Evolutionary conservation across 2,113 vertebrate genomes (phyloP).

Genomic region (Pogona vitticeps): DNA sequence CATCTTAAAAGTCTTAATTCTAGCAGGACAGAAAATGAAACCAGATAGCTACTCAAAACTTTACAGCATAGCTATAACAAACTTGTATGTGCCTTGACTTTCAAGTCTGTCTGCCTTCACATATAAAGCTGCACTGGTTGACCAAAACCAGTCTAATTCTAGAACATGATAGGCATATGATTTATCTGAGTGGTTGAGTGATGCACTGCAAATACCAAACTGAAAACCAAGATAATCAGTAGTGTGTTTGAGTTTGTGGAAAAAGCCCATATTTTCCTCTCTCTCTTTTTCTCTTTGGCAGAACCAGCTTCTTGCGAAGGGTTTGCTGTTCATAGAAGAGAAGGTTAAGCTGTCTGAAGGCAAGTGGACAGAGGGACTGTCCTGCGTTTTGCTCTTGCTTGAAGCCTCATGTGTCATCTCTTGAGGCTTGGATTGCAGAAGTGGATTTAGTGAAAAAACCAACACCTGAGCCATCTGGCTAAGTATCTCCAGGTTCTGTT

Average conservation of each 20-base stretch:
- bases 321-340: slow-evolving; percentile 87
- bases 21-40: not conserved
- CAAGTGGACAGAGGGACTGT: slow-evolving; percentile 62
- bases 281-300: slow-evolving; percentile 74
- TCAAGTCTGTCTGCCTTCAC: not conserved
- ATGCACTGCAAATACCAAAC: not conserved
- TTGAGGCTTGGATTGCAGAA: slow-evolving; percentile 41
- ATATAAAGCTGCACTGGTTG: not conserved
- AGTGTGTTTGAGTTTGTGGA: slow-evolving; percentile 25
- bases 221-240: not conserved
- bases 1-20: not conserved
- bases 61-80: not conserved
- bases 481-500: fast-evolving
- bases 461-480: slow-evolving; percentile 7
- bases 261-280: slow-evolving; percentile 33
- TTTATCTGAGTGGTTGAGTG: not conserved
- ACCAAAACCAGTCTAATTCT: not conserved
- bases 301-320: slow-evolving; percentile 93
- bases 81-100: not conserved
- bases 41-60: not conserved
- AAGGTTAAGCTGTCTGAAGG: slow-evolving; percentile 88
- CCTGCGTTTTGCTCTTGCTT: not conserved
- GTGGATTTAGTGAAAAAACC: not conserved
- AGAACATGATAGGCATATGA: not conserved
- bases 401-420: slow-evolving; percentile 29